These are phyloP conservation scores for Volucella bombylans DNA, from an alignment of 2,888 invertebrate species.

Conservation along the genomic window DNA sequence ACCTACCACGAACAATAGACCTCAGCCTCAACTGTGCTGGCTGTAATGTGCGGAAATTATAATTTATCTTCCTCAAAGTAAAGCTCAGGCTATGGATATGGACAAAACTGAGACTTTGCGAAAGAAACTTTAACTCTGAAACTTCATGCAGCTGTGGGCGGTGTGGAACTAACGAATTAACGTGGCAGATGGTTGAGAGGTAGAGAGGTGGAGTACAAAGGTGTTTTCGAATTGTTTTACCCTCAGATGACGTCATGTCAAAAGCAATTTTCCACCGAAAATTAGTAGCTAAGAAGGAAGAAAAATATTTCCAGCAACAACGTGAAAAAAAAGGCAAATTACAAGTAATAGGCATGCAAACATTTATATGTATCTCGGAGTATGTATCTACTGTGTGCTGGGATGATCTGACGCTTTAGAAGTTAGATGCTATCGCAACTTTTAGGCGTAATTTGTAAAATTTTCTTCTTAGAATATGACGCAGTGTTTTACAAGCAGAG, in stretches of 20 bases:
- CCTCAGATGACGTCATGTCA: conserved; percentile 5
- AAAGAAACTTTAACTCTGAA: conserved; percentile 40
- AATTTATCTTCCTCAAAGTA: conserved; percentile 67
- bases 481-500: no score
- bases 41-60: conserved; percentile 53
- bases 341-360: no score
- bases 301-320: background rate
- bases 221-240: conserved; percentile 4
- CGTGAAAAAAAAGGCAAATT: background rate
- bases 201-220: conserved; percentile 2
- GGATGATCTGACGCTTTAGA: no score
- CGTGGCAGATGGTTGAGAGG: background rate
- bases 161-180: no score
- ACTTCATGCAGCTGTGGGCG: conserved; percentile 43
- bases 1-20: conserved; percentile 26
- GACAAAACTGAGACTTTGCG: conserved; percentile 4
- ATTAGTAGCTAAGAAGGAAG: background rate
- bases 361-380: no score
- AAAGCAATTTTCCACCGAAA: conserved; percentile 5
- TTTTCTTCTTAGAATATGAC: no score
- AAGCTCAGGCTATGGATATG: conserved; percentile 16
- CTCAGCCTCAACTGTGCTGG: conserved; percentile 47
- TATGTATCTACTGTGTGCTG: no score
- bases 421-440: no score
- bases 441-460: no score